Percentiles rank a stretch among this genome's conserved stretches.
phyloP scores from a whole-genome alignment of 2,888 invertebrate species.

The Sphecodes monilicornis region DNA sequence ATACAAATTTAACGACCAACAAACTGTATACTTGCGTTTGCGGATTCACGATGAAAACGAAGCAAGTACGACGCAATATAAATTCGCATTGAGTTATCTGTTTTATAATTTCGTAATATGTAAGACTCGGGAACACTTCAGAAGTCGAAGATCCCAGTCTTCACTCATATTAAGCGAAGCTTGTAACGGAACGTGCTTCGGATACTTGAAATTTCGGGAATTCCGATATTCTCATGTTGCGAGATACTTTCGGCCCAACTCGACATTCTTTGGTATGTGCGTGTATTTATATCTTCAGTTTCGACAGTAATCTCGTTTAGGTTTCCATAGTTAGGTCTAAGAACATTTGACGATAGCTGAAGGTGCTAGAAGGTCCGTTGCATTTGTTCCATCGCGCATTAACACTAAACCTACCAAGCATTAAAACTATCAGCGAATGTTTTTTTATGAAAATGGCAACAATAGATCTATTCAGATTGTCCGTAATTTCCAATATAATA shows the following conservation, averaged over 20 bases:
- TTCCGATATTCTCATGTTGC: neutral
- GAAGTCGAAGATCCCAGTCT: neutral
- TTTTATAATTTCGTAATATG: neutral
- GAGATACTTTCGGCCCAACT: neutral
- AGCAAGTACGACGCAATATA: neutral
- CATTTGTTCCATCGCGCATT: too few species aligned
- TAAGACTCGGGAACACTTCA: neutral
- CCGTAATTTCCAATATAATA: too few species aligned
- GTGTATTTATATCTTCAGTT: neutral
- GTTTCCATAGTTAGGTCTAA: too few species aligned
- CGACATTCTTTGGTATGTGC: neutral
- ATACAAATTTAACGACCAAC: neutral
- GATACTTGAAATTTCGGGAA: conserved; percentile 3
- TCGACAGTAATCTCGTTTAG: neutral
- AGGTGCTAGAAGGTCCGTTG: too few species aligned
- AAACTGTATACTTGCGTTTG: neutral
- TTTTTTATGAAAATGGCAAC: too few species aligned
- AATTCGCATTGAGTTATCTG: neutral
- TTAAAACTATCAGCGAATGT: too few species aligned
- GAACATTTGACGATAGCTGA: too few species aligned
- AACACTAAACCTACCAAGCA: too few species aligned
- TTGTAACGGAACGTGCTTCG: conserved; percentile 1
- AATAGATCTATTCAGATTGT: too few species aligned
- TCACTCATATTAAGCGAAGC: conserved; percentile 5
- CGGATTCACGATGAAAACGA: neutral